phyloP scores from a whole-genome alignment of 2,888 invertebrate genomes.

The Synanthedon vespiformis region DNA sequence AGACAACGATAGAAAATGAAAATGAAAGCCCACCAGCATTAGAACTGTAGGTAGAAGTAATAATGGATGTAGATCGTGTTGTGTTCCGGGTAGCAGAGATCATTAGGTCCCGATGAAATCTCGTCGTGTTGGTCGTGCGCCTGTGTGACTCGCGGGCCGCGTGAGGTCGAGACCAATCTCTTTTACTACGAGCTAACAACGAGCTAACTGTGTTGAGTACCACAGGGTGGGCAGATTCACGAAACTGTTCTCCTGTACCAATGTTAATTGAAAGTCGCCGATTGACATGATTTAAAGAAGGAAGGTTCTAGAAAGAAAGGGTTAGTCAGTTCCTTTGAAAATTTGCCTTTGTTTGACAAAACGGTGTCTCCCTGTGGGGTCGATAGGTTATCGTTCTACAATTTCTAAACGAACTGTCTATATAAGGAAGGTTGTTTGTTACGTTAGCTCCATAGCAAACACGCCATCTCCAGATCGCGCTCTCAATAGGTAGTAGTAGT shows the following conservation, averaged over 20 bases:
- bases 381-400: slow-evolving; percentile 21
- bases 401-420: slow-evolving; percentile 15
- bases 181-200: too few relatives aligned
- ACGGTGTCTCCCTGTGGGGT: slow-evolving; percentile 28
- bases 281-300: too few relatives aligned
- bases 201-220: too few relatives aligned
- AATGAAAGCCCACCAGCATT: too few relatives aligned
- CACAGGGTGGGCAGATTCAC: too few relatives aligned
- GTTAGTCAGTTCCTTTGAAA: too few relatives aligned
- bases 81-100: slow-evolving; percentile 16
- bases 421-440: slow-evolving; percentile 37
- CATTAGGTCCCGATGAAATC: slow-evolving; percentile 22
- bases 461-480: slow-evolving; percentile 25
- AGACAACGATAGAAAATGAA: too few relatives aligned
- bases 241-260: too few relatives aligned
- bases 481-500: too few relatives aligned
- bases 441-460: slow-evolving; percentile 43
- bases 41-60: too few relatives aligned
- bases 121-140: slow-evolving; percentile 20
- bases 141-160: slow-evolving; percentile 22
- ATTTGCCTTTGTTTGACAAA: background rate
- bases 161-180: slow-evolving; percentile 15
- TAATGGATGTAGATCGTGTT: background rate
- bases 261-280: too few relatives aligned
- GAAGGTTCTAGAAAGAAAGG: too few relatives aligned